These are phyloP conservation scores for Drosophila antonietae DNA, from an alignment of 2,888 invertebrate species.

Conservation along the genomic window DNA sequence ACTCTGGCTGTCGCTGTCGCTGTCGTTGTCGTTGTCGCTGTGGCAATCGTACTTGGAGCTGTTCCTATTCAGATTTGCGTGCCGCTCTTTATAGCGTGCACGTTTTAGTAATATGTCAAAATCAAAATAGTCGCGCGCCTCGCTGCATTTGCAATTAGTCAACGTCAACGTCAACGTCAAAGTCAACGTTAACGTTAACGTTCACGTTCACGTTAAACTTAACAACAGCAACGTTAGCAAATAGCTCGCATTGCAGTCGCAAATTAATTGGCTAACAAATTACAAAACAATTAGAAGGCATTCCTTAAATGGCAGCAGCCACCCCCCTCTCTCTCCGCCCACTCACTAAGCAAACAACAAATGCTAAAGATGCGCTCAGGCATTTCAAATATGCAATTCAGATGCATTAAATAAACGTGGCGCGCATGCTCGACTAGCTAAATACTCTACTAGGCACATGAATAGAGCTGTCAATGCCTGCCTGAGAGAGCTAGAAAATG, in stretches of 20 bases:
- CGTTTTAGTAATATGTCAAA: slow-evolving; percentile 78
- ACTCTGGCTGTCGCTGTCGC: neutral
- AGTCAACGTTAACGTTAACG: slow-evolving; percentile 12
- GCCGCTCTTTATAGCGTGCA: slow-evolving; percentile 64
- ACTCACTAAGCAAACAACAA: slow-evolving; percentile 32
- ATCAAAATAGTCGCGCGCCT: slow-evolving; percentile 62
- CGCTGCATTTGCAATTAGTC: slow-evolving; percentile 70
- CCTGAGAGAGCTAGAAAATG: too few species aligned
- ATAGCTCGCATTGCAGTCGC: slow-evolving; percentile 61
- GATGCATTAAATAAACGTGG: neutral
- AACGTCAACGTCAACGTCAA: slow-evolving; percentile 46
- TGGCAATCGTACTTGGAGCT: slow-evolving; percentile 42
- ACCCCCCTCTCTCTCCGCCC: slow-evolving; percentile 17
- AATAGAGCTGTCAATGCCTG: too few species aligned
- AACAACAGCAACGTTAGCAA: slow-evolving; percentile 34
- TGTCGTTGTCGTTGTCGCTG: too few species aligned
- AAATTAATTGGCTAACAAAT: slow-evolving; percentile 78
- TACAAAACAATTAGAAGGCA: slow-evolving; percentile 78
- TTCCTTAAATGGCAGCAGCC: slow-evolving; percentile 68
- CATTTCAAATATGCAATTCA: slow-evolving; percentile 59
- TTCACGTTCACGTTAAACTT: too few species aligned
- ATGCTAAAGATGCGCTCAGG: slow-evolving; percentile 61
- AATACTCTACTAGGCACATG: slow-evolving; percentile 16
- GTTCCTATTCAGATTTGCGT: slow-evolving; percentile 63
- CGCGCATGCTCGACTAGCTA: neutral